Evolutionary conservation across 2,888 invertebrate species (phyloP), one percentile per base, ranked within the genome.

Genomic region (Vandiemenella viatica): DNA sequence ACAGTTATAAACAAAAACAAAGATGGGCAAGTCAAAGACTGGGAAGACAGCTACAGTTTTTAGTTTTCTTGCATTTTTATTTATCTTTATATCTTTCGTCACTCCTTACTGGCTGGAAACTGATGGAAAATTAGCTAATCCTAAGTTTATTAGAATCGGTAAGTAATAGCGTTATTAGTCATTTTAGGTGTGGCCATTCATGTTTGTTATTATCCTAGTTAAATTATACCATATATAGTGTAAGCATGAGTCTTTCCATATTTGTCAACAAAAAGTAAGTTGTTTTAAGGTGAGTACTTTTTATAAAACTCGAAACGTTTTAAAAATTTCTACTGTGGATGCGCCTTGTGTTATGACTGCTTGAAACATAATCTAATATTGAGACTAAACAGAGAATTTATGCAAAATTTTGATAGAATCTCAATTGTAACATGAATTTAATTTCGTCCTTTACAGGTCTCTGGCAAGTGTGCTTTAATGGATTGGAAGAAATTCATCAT

Each of bases 391-490:
- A 10, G 6, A 23, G 32, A 32, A 4, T 32, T 3, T 32, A 13
- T 32, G 3, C 10, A 10, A 32, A 13, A 13, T 32, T 32, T 32
- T 13, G 10, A 3, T 32, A 32, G 2, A 13, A 3, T n/a, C n/a
- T n/a, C n/a, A n/a, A n/a, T n/a, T n/a, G n/a, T 17, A 15, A 16
- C 16, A 16, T 40, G 13, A 17, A 17, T 40, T 7, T 17, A 16
- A 17, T 18, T 2, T 18, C 10, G 17, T 53, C 45, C 22, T 54
- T 69, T 74, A 16, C 65, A 81, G 96, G 96, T 22, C 71, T 96
- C 26, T 96, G 96, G 96, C 85, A 91, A 66, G 90, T 91, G 4
- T 96, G 96, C 64, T 90, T 96, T 60, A 76, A 81, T 58, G 76
- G 83, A 41, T 92, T 91, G 63, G 80, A 84, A 66, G 93, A 95